Percentiles rank a stretch among this genome's conserved stretches.
These are phyloP conservation scores for Amblyornis subalaris DNA, from an alignment of 2,113 vertebrate genomes.

Conservation along the genomic window DNA sequence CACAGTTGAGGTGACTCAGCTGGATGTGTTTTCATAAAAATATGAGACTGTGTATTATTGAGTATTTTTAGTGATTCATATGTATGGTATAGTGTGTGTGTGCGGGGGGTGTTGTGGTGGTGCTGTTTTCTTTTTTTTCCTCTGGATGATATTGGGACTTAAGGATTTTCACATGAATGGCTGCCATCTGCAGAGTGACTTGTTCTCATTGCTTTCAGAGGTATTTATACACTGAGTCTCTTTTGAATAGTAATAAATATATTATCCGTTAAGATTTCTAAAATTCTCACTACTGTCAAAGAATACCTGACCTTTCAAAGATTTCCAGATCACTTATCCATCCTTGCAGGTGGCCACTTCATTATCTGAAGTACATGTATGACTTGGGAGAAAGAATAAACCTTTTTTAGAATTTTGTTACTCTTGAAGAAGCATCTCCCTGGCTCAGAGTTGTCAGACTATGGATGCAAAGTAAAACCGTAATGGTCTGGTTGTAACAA, in stretches of 20 bases:
- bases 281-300: neutral
- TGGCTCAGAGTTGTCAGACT: neutral
- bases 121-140: neutral
- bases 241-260: neutral
- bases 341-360: neutral
- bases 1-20: neutral
- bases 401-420: neutral
- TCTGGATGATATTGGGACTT: neutral
- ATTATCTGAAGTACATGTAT: neutral
- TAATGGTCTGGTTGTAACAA: neutral
- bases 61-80: neutral
- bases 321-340: neutral
- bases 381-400: neutral
- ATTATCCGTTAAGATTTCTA: neutral
- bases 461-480: neutral
- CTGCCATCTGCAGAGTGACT: neutral
- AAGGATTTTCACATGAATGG: neutral
- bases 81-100: neutral
- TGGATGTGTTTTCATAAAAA: neutral
- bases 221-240: neutral
- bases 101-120: too few species aligned
- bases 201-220: neutral
- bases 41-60: neutral
- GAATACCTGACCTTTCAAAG: constrained; percentile 18
- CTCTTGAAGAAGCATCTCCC: neutral